Evolutionary conservation across 2,113 vertebrate genomes (phyloP).

Genomic region (Pteropus alecto): DNA sequence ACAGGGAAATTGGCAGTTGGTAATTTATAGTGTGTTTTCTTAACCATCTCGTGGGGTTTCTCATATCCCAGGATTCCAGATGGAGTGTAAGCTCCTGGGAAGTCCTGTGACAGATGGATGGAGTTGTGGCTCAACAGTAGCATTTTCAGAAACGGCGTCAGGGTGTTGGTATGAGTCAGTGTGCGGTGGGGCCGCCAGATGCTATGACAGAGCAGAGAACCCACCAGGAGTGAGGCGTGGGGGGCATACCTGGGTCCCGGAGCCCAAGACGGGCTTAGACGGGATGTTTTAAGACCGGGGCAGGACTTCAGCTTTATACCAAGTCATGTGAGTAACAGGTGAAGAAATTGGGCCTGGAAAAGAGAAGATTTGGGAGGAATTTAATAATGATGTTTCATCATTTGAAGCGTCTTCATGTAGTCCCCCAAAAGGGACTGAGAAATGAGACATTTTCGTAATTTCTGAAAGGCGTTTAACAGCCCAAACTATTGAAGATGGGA

Average conservation of each 20-base stretch:
- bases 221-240: not conserved
- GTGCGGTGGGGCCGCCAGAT: not conserved
- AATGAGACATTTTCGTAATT: not conserved
- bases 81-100: not conserved
- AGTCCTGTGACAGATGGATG: not conserved
- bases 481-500: not conserved
- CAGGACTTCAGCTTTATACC: not conserved
- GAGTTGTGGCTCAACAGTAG: not conserved
- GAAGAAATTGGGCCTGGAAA: not conserved
- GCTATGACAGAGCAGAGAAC: not conserved
- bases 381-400: not conserved
- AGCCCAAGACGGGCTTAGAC: not conserved
- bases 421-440: not conserved
- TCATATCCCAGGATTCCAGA: not conserved
- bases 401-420: not conserved
- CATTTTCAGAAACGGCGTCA: rapidly evolving
- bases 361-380: not conserved
- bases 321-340: not conserved
- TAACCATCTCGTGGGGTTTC: not conserved
- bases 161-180: not conserved
- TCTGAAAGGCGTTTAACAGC: not conserved
- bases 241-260: not conserved
- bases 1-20: not conserved
- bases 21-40: not conserved
- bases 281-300: not conserved